Percentiles rank a stretch among this genome's conserved stretches.
phyloP scores from a whole-genome alignment of 2,888 invertebrate species.

The Melitaea athalia region DNA sequence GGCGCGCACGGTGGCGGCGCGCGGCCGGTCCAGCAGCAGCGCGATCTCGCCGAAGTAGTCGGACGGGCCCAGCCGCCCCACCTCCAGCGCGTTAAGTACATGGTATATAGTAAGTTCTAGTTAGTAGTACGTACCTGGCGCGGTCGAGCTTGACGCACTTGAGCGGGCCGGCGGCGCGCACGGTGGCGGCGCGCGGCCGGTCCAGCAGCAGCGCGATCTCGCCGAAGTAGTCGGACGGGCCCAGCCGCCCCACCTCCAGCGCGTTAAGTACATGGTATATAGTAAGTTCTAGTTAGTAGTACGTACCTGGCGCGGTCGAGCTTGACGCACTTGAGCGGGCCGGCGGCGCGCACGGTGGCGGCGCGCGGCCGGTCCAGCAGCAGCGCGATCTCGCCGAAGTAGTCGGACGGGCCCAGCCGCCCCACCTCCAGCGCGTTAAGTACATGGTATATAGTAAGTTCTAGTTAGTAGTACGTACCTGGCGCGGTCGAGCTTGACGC shows the following conservation, averaged over 20 bases:
- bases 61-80: slow-evolving; percentile 97
- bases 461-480: slow-evolving; percentile 73
- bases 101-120: no score
- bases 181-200: slow-evolving; percentile 98
- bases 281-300: no score
- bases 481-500: slow-evolving; percentile 98
- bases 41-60: slow-evolving; percentile 99
- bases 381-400: slow-evolving; percentile 99
- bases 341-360: slow-evolving; percentile 97
- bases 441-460: no score
- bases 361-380: slow-evolving; percentile 98
- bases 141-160: slow-evolving; percentile 99
- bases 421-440: slow-evolving; percentile 97
- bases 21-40: slow-evolving; percentile 96
- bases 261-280: no score
- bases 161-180: slow-evolving; percentile 94
- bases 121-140: slow-evolving; percentile 83
- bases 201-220: slow-evolving; percentile 99
- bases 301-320: slow-evolving; percentile 94
- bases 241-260: slow-evolving; percentile 98
- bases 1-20: slow-evolving; percentile 98
- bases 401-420: slow-evolving; percentile 98
- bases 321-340: slow-evolving; percentile 98
- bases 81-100: slow-evolving; percentile 96
- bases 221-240: slow-evolving; percentile 99